Evolutionary conservation across 2,888 invertebrate genomes (phyloP).

Genomic region (Microchrysa polita): DNA sequence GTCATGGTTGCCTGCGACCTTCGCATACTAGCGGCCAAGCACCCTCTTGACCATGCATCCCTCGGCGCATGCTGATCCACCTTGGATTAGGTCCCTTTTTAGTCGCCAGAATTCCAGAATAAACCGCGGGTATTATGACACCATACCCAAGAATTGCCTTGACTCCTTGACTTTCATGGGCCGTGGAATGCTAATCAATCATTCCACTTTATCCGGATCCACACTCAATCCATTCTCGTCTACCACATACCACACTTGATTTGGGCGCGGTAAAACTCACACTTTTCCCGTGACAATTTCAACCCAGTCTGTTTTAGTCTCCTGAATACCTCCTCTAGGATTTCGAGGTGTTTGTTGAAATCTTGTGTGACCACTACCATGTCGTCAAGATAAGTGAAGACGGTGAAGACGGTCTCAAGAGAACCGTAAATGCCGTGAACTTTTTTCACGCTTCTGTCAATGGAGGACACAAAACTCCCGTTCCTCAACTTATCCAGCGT

Average conservation of each 20-base stretch:
- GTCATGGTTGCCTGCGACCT: too few species aligned
- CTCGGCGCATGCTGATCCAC: too few species aligned
- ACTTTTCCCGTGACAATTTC: neutral
- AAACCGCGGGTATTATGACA: slow-evolving; percentile 45
- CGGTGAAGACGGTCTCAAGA: too few species aligned
- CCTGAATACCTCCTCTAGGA: neutral
- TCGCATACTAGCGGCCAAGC: too few species aligned
- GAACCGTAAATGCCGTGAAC: too few species aligned
- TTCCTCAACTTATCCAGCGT: too few species aligned
- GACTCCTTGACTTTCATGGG: slow-evolving; percentile 40
- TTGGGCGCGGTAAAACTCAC: slow-evolving; percentile 44
- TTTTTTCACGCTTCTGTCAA: too few species aligned
- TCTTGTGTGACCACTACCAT: slow-evolving; percentile 24
- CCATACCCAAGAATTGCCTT: slow-evolving; percentile 43
- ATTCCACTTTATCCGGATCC: slow-evolving; percentile 45
- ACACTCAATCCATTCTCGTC: slow-evolving; percentile 38
- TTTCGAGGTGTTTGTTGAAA: neutral
- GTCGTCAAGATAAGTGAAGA: slow-evolving; percentile 45
- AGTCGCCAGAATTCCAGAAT: slow-evolving; percentile 41
- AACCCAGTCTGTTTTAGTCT: slow-evolving; percentile 4
- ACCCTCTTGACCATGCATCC: too few species aligned
- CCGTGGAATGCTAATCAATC: slow-evolving; percentile 42
- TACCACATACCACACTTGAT: slow-evolving; percentile 44
- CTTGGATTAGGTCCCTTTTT: too few species aligned
- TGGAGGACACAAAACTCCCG: too few species aligned